A percentile compares a stretch with the other conserved stretches of the same genome.
Evolutionary conservation across 1,140 invertebrate genomes (phyloP).

Genomic region (Brachionus calyciflorus): DNA sequence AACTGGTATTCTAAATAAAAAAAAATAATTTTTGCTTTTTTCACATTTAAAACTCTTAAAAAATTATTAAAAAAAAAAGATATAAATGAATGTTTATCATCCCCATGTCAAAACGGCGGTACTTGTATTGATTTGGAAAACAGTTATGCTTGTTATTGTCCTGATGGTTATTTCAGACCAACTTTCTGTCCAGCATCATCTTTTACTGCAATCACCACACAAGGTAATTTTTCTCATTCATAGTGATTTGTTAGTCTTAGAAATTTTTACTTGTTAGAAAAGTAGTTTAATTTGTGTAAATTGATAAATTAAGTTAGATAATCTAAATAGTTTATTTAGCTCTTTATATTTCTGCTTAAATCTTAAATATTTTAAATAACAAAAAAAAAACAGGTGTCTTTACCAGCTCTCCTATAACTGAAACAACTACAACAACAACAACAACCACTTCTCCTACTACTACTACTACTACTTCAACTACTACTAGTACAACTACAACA

Average conservation of each 20-base stretch:
- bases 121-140: conserved; percentile 46
- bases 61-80: neutral
- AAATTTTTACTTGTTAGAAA: neutral
- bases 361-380: no score
- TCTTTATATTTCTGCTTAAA: no score
- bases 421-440: no score
- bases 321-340: no score
- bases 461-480: neutral
- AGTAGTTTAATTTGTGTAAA: no score
- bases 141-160: conserved; percentile 64
- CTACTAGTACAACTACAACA: neutral
- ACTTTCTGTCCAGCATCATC: conserved; percentile 55
- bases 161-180: conserved; percentile 64
- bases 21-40: neutral
- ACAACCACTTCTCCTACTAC: no score
- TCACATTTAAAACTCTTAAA: neutral
- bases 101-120: conserved; percentile 45
- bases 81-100: conserved; percentile 45
- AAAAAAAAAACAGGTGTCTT: no score
- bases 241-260: neutral
- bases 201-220: neutral
- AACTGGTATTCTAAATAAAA: conserved; percentile 36
- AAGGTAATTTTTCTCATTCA: neutral
- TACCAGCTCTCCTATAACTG: no score
- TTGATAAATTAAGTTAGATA: no score